Evolutionary conservation across 1,140 invertebrate genomes (phyloP).

Genomic region (Cylas formicarius): DNA sequence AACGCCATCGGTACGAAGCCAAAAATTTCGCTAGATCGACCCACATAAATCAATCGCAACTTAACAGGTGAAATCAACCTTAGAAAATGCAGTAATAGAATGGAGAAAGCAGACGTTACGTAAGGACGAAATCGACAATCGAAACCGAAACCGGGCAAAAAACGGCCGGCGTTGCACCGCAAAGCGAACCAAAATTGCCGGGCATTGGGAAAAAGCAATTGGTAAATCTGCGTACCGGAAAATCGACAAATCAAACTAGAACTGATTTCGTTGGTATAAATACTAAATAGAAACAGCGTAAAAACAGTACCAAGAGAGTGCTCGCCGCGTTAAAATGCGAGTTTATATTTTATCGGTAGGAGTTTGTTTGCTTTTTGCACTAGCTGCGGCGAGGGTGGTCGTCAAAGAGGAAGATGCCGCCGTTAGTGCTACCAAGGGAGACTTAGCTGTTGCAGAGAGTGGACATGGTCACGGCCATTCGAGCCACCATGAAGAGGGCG

Average conservation of each 20-base stretch:
- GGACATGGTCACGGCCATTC: slow-evolving; percentile 37
- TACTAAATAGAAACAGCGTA: neutral
- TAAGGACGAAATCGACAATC: too few relatives aligned
- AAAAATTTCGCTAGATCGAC: too few relatives aligned
- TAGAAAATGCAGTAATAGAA: too few relatives aligned
- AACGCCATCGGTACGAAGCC: too few relatives aligned
- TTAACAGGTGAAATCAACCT: too few relatives aligned
- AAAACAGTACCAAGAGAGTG: neutral
- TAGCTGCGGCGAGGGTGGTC: slow-evolving; percentile 42
- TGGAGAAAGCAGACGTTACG: too few relatives aligned
- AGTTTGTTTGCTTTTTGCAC: neutral
- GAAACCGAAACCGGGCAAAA: too few relatives aligned
- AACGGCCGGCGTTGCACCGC: too few relatives aligned
- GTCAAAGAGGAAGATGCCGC: slow-evolving; percentile 41
- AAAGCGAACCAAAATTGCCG: too few relatives aligned
- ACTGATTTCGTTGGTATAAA: slow-evolving; percentile 2
- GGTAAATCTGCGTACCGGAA: slow-evolving; percentile 1
- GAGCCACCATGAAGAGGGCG: slow-evolving; percentile 52
- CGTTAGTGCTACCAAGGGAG: too few relatives aligned
- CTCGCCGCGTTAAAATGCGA: neutral
- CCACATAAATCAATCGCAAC: too few relatives aligned
- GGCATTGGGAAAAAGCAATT: neutral
- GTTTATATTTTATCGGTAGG: neutral
- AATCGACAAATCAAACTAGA: neutral
- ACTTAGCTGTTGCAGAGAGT: slow-evolving; percentile 45